Conservation (phyloP, 2,888 invertebrate species). For the Plagiodera versicolora region DNA sequence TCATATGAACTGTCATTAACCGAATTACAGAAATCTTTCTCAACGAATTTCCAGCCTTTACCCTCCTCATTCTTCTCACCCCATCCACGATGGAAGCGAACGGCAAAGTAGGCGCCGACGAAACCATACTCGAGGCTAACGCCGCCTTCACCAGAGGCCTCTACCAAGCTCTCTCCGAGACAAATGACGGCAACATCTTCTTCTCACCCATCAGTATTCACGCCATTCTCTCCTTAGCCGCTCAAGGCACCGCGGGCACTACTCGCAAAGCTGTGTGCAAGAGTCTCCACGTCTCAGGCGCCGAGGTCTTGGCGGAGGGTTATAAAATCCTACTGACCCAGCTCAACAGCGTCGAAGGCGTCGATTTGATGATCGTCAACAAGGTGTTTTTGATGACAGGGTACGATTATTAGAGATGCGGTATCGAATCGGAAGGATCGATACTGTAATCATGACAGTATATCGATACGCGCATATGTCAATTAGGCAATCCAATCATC, state of each 20-base stretch:
- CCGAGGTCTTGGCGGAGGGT: conserved; percentile 38
- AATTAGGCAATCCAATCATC: no score
- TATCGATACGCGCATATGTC: no score
- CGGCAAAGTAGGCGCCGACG: conserved; percentile 21
- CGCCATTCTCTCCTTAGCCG: conserved; percentile 51
- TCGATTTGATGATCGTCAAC: no score
- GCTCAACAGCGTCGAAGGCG: conserved; percentile 54
- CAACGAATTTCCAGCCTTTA: not conserved
- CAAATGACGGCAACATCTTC: conserved; percentile 47
- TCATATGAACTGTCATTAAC: no score
- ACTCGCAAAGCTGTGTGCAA: conserved; percentile 46
- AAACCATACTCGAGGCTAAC: conserved; percentile 43
- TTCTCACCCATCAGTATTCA: conserved; percentile 55
- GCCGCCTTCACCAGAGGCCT: conserved; percentile 44
- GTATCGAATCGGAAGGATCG: no score
- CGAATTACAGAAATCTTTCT: no score
- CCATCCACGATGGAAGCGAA: conserved; percentile 25
- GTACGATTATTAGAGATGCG: no score
- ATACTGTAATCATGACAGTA: no score
- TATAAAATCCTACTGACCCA: conserved; percentile 41
- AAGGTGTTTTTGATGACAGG: no score
- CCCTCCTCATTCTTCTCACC: no score
- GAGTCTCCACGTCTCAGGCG: conserved; percentile 41
- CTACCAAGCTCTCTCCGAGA: conserved; percentile 41
- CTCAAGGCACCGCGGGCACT: conserved; percentile 49